These are phyloP conservation scores for Sesamia inferens DNA, from an alignment of 2,888 invertebrate genomes.

Conservation along the genomic window DNA sequence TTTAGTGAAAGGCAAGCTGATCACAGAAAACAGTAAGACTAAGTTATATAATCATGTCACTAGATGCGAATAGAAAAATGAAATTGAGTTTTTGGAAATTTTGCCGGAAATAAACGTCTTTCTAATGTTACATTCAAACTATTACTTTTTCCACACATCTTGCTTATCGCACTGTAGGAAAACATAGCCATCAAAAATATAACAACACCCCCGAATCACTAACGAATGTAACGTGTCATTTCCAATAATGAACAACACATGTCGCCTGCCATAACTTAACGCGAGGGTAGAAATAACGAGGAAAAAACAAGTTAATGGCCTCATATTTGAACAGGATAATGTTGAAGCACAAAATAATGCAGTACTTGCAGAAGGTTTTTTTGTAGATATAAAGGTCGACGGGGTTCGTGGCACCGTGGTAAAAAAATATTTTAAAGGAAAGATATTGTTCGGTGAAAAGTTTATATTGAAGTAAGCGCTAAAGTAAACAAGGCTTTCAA, in stretches of 20 bases:
- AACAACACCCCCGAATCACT: constrained; percentile 51
- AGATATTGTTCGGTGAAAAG: no score
- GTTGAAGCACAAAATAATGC: constrained; percentile 34
- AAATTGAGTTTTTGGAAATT: neutral
- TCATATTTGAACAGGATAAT: constrained; percentile 54
- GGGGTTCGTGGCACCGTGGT: no score
- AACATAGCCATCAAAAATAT: constrained; percentile 25
- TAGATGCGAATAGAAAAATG: neutral
- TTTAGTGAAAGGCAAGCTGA: neutral
- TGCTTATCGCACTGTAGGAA: neutral
- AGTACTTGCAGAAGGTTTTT: constrained; percentile 26
- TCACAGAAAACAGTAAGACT: neutral
- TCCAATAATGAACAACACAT: constrained; percentile 77
- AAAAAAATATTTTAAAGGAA: no score
- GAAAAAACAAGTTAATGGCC: constrained; percentile 61
- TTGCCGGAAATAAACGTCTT: neutral
- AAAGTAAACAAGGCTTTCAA: no score
- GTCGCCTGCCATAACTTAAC: constrained; percentile 69
- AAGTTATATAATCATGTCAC: neutral
- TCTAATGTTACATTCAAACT: constrained; percentile 1
- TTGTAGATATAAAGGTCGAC: no score
- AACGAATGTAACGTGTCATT: constrained; percentile 71
- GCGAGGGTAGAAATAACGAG: constrained; percentile 60
- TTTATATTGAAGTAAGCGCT: no score
- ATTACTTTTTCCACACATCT: neutral